Evolutionary conservation across 2,113 vertebrate species (phyloP).

Genomic region (Osmerus mordax): DNA sequence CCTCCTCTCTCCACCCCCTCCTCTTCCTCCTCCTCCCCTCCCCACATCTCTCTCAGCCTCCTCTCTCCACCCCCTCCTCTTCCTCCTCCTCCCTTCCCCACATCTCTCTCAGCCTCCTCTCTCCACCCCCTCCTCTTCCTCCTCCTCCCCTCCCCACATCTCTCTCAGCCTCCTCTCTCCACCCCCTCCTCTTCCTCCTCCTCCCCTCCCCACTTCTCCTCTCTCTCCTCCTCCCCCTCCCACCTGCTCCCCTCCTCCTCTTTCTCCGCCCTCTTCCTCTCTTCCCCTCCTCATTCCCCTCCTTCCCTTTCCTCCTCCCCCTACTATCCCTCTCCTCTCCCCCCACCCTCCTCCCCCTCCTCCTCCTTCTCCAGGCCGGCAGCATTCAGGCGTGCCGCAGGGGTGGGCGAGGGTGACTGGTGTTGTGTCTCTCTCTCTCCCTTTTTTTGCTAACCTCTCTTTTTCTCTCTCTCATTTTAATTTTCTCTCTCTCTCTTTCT

Average conservation of each 20-base stretch:
- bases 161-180: too few relatives aligned
- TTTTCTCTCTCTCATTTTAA: neutral
- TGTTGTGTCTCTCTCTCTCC: constrained; percentile 34
- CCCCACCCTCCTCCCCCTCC: neutral
- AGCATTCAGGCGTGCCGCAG: constrained; percentile 59
- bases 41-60: too few relatives aligned
- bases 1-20: too few relatives aligned
- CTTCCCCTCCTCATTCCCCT: too few relatives aligned
- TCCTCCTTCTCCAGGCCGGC: constrained; percentile 35
- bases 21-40: too few relatives aligned
- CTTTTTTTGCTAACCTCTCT: neutral
- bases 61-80: too few relatives aligned
- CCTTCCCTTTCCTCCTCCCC: constrained; percentile 18
- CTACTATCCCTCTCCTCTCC: neutral
- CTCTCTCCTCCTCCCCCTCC: too few relatives aligned
- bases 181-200: neutral
- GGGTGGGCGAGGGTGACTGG: constrained; percentile 64
- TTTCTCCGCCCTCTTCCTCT: too few relatives aligned
- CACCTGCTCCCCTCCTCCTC: constrained; percentile 23
- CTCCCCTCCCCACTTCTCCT: constrained; percentile 8
- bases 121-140: too few relatives aligned
- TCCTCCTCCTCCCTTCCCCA: too few relatives aligned
- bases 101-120: too few relatives aligned
- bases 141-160: too few relatives aligned
- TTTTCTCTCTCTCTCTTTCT: constrained; percentile 7